Conservation (phyloP, 2,797 vertebrate species). For the Rachycentron canadum region DNA sequence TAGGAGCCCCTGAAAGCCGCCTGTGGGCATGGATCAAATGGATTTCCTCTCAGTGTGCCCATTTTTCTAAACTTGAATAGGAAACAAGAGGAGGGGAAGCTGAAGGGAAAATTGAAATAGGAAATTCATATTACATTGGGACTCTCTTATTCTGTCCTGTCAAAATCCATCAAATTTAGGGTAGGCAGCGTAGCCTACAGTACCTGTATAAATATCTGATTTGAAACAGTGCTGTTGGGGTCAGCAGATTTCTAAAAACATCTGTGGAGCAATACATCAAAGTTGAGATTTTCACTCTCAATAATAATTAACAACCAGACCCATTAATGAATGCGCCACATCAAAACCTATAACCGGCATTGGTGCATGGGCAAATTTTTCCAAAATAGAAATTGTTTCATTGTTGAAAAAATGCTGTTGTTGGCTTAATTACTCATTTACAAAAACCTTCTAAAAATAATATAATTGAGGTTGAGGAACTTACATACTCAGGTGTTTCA, state of each 20-base stretch:
- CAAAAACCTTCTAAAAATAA: constrained; percentile 31
- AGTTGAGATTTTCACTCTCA: background rate
- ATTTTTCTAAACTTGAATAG: constrained; percentile 80
- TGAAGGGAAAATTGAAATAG: constrained; percentile 61
- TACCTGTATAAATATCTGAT: constrained; percentile 62
- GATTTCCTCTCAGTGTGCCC: constrained; percentile 77
- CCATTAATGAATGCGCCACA: background rate
- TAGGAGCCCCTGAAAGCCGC: constrained; percentile 79
- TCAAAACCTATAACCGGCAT: background rate
- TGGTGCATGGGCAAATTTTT: background rate
- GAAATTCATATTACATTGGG: constrained; percentile 66
- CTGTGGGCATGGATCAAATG: constrained; percentile 77
- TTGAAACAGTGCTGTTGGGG: constrained; percentile 18
- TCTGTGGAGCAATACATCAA: background rate
- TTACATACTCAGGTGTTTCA: constrained; percentile 20
- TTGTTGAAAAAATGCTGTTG: constrained; percentile 1
- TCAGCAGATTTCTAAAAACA: constrained; percentile 35
- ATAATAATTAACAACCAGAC: background rate
- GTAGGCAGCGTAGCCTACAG: constrained; percentile 35
- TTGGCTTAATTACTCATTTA: constrained; percentile 27
- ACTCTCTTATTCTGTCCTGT: constrained; percentile 45
- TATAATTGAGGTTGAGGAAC: constrained; percentile 22
- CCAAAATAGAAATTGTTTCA: background rate
- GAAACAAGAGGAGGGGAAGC: constrained; percentile 69
- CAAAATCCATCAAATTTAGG: constrained; percentile 62